These are phyloP conservation scores for Halictus ligatus DNA, from an alignment of 2,888 invertebrate genomes.

Conservation along the genomic window DNA sequence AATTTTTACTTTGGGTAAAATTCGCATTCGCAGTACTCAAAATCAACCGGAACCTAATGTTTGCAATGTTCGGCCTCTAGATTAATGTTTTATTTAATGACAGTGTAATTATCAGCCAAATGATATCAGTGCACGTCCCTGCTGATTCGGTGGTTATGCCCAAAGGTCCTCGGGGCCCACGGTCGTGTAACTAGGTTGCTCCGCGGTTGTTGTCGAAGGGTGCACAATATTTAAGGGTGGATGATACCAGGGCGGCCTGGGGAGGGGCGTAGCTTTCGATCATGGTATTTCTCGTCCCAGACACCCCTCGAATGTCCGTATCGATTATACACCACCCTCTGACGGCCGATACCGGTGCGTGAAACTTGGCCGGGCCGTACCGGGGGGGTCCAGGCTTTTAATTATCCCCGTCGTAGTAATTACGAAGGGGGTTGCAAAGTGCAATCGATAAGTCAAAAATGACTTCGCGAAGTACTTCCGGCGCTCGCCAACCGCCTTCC, in stretches of 20 bases:
- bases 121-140: neutral
- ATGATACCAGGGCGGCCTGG: neutral
- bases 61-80: too few relatives aligned
- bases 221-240: constrained; percentile 1
- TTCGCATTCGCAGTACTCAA: too few relatives aligned
- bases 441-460: constrained; percentile 13
- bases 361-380: constrained; percentile 54
- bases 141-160: neutral
- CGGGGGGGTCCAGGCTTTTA: neutral
- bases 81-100: too few relatives aligned
- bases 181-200: neutral
- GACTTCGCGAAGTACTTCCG: constrained; percentile 9
- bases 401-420: neutral
- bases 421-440: neutral
- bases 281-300: constrained; percentile 76
- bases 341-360: constrained; percentile 41
- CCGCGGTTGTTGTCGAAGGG: neutral
- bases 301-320: constrained; percentile 78
- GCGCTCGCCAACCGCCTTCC: neutral
- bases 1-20: too few relatives aligned
- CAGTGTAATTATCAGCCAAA: neutral
- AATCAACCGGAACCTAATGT: too few relatives aligned
- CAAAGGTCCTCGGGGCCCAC: neutral
- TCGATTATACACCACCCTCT: constrained; percentile 81
- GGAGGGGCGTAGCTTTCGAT: constrained; percentile 52